phyloP scores from a whole-genome alignment of 2,797 vertebrate genomes.

The Chelidonichthys spinosus region DNA sequence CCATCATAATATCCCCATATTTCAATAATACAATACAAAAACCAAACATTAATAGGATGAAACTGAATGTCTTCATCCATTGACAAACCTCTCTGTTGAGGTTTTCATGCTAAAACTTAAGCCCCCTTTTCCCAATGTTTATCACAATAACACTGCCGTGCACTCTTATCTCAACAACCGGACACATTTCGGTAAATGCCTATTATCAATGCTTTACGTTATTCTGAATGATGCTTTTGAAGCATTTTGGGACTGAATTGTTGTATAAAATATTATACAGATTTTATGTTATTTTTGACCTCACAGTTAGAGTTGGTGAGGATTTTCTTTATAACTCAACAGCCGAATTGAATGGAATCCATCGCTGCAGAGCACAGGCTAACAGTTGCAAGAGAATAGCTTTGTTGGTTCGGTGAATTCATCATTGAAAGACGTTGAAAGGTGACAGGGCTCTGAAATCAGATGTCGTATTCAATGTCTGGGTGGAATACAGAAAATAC shows the following conservation, averaged over 20 bases:
- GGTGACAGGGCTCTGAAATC: not conserved
- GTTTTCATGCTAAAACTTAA: too few species aligned
- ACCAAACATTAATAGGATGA: not conserved
- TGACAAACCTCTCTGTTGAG: not conserved
- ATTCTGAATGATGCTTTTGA: not conserved
- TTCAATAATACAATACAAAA: not conserved
- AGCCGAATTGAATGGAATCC: constrained; percentile 10
- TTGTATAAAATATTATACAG: not conserved
- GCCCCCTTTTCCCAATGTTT: not conserved
- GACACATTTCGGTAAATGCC: not conserved
- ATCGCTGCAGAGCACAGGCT: not conserved
- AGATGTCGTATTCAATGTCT: not conserved
- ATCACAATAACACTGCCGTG: not conserved
- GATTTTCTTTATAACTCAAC: too few species aligned
- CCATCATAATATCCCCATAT: not conserved
- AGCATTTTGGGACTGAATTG: not conserved
- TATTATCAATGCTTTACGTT: not conserved
- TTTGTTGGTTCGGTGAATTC: constrained; percentile 1
- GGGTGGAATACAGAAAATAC: constrained; percentile 6
- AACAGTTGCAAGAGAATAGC: constrained; percentile 7
- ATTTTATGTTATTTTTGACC: too few species aligned
- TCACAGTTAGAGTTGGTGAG: too few species aligned
- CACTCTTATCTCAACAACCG: not conserved
- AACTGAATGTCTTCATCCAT: too few species aligned
- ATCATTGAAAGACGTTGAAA: constrained; percentile 1